Evolutionary conservation across 1,140 invertebrate species (phyloP), one percentile per base, ranked within the genome.

Genomic region (Aethina tumida): DNA sequence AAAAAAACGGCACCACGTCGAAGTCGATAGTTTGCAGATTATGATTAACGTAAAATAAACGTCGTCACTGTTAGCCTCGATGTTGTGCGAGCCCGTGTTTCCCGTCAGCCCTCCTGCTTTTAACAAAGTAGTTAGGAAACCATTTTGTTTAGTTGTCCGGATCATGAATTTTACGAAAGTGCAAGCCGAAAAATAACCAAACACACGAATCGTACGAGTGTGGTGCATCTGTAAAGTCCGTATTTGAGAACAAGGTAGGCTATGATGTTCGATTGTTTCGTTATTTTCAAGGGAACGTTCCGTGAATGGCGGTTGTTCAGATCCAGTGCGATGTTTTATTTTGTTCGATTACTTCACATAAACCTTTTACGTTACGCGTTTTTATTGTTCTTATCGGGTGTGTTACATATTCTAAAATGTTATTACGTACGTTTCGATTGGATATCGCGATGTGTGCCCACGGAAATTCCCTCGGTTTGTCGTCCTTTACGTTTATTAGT

Each of bases 121-220:
- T 35, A 41, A 45, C 45, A 35, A 50, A 47, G 47, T 37, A 34
- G 43, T 45, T 55, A 40, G 57, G 57, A 57, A 52, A 59, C 57
- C 57, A 59, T 59, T 58, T 59, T 58, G 52, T 53, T 47, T 47
- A 42, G 25, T 43, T 35, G 41, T 31, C 30, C 41, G 39, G 51
- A 56, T 54, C 45, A 58, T 54, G 51, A 47, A 41, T 45, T 48
- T 56, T 52, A 41, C 32, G 29, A 30, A 35, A 37, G 36, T 34
- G 38, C 32, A 43, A 34, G 38, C 19, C 22, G 34, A 45, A 45
- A 30, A 37, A 22, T 25, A 34, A 30, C 21, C 22, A 30, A 37
- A 36, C 28, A 20, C 17, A 13, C 18, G 18, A 13, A 17, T 19
- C 35, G 43, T 12, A 30, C 21, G 14, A 16, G 27, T 44, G 26